phyloP scores from a whole-genome alignment of 2,797 vertebrate species.

The Trachurus trachurus region DNA sequence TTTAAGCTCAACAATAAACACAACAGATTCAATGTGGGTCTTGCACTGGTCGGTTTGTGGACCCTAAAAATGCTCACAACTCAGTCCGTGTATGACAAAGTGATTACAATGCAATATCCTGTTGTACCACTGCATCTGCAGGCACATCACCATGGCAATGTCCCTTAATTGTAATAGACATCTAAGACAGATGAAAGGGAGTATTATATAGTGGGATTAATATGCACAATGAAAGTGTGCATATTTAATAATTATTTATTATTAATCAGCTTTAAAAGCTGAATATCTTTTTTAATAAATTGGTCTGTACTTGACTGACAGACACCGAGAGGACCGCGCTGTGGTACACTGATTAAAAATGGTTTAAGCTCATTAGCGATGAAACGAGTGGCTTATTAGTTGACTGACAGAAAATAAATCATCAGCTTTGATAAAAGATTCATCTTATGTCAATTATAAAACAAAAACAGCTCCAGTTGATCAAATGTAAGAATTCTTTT shows the following conservation, averaged over 20 bases:
- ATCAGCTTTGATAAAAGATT: neutral
- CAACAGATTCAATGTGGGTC: too few relatives aligned
- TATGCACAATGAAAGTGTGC: neutral
- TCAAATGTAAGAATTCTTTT: neutral
- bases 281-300: neutral
- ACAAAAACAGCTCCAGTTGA: too few relatives aligned
- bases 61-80: neutral
- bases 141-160: neutral
- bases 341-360: neutral
- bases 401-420: neutral
- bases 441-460: neutral
- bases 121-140: neutral
- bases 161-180: neutral
- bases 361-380: neutral
- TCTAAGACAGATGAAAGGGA: neutral
- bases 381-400: neutral
- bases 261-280: neutral
- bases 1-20: too few relatives aligned
- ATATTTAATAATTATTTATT: neutral
- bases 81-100: neutral
- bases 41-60: too few relatives aligned
- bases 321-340: neutral
- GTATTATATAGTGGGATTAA: neutral
- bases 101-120: constrained; percentile 18
- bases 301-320: neutral